Base-by-base conservation (phyloP, 2,113 vertebrate species). In the Synodontis membranacea region DNA sequence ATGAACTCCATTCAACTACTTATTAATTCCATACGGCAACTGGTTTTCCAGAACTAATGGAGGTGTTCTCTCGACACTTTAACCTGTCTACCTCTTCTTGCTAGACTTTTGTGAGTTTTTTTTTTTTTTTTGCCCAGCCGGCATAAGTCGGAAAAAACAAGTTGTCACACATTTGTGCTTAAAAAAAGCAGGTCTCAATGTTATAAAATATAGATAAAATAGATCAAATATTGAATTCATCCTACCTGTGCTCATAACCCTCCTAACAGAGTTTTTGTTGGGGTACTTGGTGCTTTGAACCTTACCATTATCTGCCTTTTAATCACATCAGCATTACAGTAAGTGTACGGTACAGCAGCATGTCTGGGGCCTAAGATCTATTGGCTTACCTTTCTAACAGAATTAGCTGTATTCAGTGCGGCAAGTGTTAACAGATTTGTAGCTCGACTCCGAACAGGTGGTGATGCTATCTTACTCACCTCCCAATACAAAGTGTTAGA, bases 361-460 rank as follows among this genome's bases (percentile, higher is more conserved):
- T 62, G 56, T 17, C 56, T 80, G 46, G 7, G 46, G 50, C 44
- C 74, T 48, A n/a, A 42, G 42, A 75, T 75, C 54, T 60, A 10
- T 86, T 70, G n/a, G n/a, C 31, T 17, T 25, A n/a, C 54, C 28
- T 5, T 44, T 54, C 48, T 23, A 46, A 37, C 85, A 37, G 80
- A 86, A 86, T 82, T n/a, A 60, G 86, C 31, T 21, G 25, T 62
- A 82, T 82, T 86, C 86, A 82, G 50, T 60, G 39, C n/a, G 34
- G 39, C 23, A 4, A 37, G 68, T 52, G 79, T 82, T 82, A 83
- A 87, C 42, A 76, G 86, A 87, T 83, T 50, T 83, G 46, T 44
- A 50, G 86, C 68, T 70, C 54, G 3, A 31, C 80, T 76, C 80
- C 17, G 68, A 66, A 54, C 86, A 87, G 86, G 80, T 87, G 86